Percentiles rank a stretch among this genome's conserved stretches.
phyloP scores from a whole-genome alignment of 2,113 vertebrate genomes.

The Apodemus speciosus region DNA sequence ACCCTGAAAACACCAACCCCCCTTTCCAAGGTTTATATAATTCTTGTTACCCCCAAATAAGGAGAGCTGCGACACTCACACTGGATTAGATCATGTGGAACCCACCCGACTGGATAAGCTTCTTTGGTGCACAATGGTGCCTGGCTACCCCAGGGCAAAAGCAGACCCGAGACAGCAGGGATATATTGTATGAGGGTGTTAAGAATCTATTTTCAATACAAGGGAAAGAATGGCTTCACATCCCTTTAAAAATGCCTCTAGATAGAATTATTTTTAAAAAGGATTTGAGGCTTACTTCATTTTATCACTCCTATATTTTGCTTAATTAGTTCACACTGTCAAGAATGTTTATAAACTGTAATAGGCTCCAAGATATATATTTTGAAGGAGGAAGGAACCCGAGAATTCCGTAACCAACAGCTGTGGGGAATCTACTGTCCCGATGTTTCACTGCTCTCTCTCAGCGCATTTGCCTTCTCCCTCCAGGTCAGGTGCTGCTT shows the following conservation, averaged over 20 bases:
- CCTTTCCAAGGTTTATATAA: no score
- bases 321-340: background rate
- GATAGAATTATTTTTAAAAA: background rate
- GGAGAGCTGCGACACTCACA: no score
- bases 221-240: background rate
- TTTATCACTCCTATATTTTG: background rate
- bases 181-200: background rate
- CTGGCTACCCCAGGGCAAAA: no score
- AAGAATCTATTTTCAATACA: background rate
- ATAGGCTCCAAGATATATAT: background rate
- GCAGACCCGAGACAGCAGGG: no score
- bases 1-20: no score
- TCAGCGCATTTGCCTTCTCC: background rate
- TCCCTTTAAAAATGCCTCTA: background rate
- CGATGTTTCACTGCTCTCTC: background rate
- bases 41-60: no score
- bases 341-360: slow-evolving; percentile 26
- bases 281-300: background rate
- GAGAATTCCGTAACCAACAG: background rate
- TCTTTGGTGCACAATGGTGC: no score
- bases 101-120: no score
- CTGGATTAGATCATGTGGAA: no score
- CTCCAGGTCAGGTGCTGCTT: background rate
- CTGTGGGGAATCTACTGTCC: background rate
- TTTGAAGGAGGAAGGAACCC: background rate